These are phyloP conservation scores for Oryctes rhinoceros DNA, from an alignment of 1,140 invertebrate genomes.

Conservation along the genomic window DNA sequence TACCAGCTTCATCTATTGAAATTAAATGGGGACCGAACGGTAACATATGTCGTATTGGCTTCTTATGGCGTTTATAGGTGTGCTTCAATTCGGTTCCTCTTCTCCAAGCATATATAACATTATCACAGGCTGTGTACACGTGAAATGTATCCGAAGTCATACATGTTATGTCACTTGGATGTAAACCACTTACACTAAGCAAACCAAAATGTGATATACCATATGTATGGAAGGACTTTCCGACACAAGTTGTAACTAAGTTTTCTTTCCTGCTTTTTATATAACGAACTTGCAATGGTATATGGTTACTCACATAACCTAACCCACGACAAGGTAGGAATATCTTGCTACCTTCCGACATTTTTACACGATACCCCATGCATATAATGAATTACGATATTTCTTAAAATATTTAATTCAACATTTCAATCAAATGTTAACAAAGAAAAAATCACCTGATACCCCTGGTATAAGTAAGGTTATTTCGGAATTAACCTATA, in stretches of 20 bases:
- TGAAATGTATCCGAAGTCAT: slow-evolving; percentile 81
- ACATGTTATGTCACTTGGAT: slow-evolving; percentile 83
- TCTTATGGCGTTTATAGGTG: slow-evolving; percentile 80
- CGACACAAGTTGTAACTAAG: slow-evolving; percentile 88
- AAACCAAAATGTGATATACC: slow-evolving; percentile 84
- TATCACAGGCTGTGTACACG: slow-evolving; percentile 84
- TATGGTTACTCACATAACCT: slow-evolving; percentile 92
- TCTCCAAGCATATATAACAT: slow-evolving; percentile 86
- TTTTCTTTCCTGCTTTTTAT: slow-evolving; percentile 87
- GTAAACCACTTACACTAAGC: slow-evolving; percentile 82
- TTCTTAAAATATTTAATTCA: not conserved
- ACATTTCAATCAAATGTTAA: too few relatives aligned
- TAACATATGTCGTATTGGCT: slow-evolving; percentile 79
- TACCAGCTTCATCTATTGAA: slow-evolving; percentile 82
- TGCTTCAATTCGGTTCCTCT: slow-evolving; percentile 87
- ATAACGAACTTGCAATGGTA: slow-evolving; percentile 86
- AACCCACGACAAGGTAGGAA: slow-evolving; percentile 84
- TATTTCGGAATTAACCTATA: too few relatives aligned
- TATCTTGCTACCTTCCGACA: slow-evolving; percentile 69
- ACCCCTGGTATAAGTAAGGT: too few relatives aligned
- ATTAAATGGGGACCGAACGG: slow-evolving; percentile 89
- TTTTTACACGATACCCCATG: slow-evolving; percentile 35
- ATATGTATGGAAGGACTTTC: slow-evolving; percentile 92
- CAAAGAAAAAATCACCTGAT: too few relatives aligned
- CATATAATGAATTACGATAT: not conserved